Evolutionary conservation across 2,113 vertebrate genomes (phyloP), one percentile per base, ranked within the genome.

Genomic region (Erythrocercus mccallii): DNA sequence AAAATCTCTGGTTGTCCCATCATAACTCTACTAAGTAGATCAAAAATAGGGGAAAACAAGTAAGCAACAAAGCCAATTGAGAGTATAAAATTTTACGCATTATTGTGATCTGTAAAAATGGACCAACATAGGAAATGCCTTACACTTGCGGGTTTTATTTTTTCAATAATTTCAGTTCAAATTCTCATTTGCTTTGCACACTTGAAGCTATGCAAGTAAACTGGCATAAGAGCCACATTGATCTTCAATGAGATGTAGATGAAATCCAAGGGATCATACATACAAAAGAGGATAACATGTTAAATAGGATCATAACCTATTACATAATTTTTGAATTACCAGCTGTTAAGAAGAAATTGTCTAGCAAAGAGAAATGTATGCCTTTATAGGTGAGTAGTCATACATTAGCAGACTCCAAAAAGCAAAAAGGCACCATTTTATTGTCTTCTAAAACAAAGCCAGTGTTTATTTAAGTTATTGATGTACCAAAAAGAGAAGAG

Each of bases 171-270:
- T 74, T 23, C 3, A 9, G 2, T 68, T 27, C 11, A 27, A 16
- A 51, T 14, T 18, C 8, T 48, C 2, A 3, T 50, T 47, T 65
- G 10, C 17, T 57, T 74, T 60, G 16, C 8, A 40, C 16, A 25
- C 9, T 61, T 86, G 28, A 64, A 77, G 10, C 31, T 48, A 19
- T 5, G 11, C 4, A 38, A 35, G 6, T 5, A 7, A 62, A 68
- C 4, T 1, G 11, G 35, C 1, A 0, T 10, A 48, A 66, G 23
- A 61, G 2, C 40, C 6, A 4, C 45, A 9, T 22, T 45, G 37
- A 54, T 24, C 7, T 81, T 64, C 40, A 64, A 6, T 25, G 24
- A 74, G 27, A 47, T 5, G 51, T n/a, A 82, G 38, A 37, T 40
- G 17, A 69, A 83, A 85, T 44, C 18, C n/a, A 12, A 61, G 71